phyloP scores from a whole-genome alignment of 64 coral and sea anemone genomes.

The Cladopsammia gracilis region DNA sequence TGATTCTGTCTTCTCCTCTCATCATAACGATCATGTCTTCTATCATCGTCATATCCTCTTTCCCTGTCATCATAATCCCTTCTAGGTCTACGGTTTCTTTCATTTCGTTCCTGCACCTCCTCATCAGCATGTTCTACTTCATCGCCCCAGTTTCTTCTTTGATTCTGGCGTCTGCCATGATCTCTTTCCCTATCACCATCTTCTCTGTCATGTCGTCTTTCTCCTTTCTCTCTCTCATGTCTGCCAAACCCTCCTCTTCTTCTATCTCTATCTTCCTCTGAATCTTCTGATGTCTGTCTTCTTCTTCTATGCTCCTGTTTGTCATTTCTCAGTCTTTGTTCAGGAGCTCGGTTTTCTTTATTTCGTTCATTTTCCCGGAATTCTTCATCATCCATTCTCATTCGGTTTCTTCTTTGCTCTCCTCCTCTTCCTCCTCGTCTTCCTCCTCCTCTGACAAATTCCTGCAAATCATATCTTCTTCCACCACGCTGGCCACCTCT shows the following conservation, averaged over 20 bases:
- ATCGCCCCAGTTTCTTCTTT: slow-evolving; percentile 52
- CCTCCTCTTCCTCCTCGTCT: slow-evolving; percentile 8
- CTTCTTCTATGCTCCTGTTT: slow-evolving; percentile 43
- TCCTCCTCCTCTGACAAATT: slow-evolving; percentile 75
- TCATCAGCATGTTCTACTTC: slow-evolving; percentile 28
- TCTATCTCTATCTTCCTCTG: slow-evolving; percentile 28
- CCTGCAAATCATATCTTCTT: slow-evolving; percentile 75
- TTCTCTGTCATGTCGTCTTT: slow-evolving; percentile 11
- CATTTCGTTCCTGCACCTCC: slow-evolving; percentile 15
- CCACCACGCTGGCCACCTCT: slow-evolving; percentile 71
- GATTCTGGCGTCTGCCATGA: slow-evolving; percentile 22
- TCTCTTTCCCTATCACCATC: background rate
- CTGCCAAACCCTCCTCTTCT: slow-evolving; percentile 31
- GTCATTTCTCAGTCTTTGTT: slow-evolving; percentile 16
- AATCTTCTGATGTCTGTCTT: slow-evolving; percentile 31
- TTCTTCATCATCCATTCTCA: slow-evolving; percentile 46
- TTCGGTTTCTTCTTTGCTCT: background rate
- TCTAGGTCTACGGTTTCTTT: slow-evolving; percentile 36
- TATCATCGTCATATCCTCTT: background rate
- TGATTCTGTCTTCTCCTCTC: background rate
- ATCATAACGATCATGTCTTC: background rate
- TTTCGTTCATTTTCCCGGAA: slow-evolving; percentile 54
- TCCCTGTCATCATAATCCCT: slow-evolving; percentile 33
- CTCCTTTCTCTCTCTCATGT: background rate
- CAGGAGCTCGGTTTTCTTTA: slow-evolving; percentile 29